phyloP scores from a whole-genome alignment of 2,797 vertebrate species.

The Phyllotis vaccarum region DNA sequence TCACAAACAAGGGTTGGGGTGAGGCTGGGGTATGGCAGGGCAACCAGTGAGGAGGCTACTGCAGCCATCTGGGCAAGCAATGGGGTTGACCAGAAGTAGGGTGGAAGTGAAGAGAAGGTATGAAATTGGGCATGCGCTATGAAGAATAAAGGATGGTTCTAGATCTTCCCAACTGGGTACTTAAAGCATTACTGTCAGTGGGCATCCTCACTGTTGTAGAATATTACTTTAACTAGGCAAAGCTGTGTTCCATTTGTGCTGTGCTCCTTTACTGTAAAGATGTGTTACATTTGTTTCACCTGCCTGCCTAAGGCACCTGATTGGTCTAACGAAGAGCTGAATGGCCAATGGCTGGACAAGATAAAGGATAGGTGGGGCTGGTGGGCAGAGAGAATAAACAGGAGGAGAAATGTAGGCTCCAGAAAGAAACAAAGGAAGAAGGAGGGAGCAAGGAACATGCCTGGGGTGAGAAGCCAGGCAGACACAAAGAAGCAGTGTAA shows the following conservation, averaged over 20 bases:
- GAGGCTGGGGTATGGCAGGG: neutral
- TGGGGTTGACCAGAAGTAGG: rapidly evolving
- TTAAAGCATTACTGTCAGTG: neutral
- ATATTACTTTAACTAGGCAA: neutral
- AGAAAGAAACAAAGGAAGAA: neutral
- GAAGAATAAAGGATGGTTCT: neutral
- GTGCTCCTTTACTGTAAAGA: too few relatives aligned
- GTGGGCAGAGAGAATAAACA: neutral
- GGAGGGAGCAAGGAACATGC: neutral
- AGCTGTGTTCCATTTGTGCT: conserved; percentile 61
- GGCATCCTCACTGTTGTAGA: conserved; percentile 65
- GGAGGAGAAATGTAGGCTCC: neutral
- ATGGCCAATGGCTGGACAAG: neutral
- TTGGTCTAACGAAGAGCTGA: neutral
- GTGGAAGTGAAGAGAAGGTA: neutral
- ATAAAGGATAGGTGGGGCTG: neutral
- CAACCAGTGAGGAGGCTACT: neutral
- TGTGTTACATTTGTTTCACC: neutral
- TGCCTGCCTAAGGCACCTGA: neutral
- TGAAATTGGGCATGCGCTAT: too few relatives aligned
- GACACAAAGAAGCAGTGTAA: neutral
- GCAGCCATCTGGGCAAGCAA: neutral
- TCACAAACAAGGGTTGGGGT: neutral
- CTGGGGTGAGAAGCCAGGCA: neutral
- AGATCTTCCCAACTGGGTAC: neutral